Evolutionary conservation across 2,113 vertebrate species (phyloP).

Genomic region (Girardinichthys multiradiatus): DNA sequence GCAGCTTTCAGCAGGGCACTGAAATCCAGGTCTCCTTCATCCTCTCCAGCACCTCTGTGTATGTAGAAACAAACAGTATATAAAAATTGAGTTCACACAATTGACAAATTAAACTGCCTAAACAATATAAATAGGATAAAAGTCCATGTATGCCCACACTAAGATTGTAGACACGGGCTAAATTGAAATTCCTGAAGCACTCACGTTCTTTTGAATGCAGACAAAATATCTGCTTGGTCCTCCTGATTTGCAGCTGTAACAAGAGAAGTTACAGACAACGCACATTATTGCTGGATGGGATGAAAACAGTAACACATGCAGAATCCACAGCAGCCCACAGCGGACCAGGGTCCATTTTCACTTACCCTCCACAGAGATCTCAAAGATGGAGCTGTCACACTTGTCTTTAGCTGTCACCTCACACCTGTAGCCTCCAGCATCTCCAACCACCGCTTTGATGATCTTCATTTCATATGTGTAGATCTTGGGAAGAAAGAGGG

Average conservation of each 20-base stretch:
- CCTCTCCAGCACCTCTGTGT: constrained; percentile 82
- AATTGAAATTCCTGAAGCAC: constrained; percentile 53
- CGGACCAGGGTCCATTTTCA: constrained; percentile 14
- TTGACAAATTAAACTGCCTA: background rate
- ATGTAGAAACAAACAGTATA: constrained; percentile 12
- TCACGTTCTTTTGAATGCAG: constrained; percentile 87
- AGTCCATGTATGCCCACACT: constrained; percentile 5
- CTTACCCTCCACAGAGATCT: constrained; percentile 85
- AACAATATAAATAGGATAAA: constrained; percentile 19
- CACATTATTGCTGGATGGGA: constrained; percentile 40
- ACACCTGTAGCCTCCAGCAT: constrained; percentile 87
- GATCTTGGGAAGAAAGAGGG: constrained; percentile 71
- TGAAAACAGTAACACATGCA: constrained; percentile 37
- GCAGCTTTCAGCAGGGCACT: constrained; percentile 86
- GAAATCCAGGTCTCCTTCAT: constrained; percentile 88
- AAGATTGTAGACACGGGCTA: constrained; percentile 1
- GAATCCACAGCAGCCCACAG: constrained; percentile 15
- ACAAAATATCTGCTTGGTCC: constrained; percentile 74
- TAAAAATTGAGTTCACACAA: background rate
- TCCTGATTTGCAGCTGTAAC: constrained; percentile 76
- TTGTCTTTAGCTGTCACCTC: constrained; percentile 88
- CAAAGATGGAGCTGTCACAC: constrained; percentile 88
- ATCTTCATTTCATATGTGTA: constrained; percentile 87
- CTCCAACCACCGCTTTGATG: constrained; percentile 79
- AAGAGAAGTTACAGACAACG: constrained; percentile 47